Evolutionary conservation across 2,888 invertebrate genomes (phyloP), one percentile per base, ranked within the genome.

Genomic region (Argyra leucocephala): DNA sequence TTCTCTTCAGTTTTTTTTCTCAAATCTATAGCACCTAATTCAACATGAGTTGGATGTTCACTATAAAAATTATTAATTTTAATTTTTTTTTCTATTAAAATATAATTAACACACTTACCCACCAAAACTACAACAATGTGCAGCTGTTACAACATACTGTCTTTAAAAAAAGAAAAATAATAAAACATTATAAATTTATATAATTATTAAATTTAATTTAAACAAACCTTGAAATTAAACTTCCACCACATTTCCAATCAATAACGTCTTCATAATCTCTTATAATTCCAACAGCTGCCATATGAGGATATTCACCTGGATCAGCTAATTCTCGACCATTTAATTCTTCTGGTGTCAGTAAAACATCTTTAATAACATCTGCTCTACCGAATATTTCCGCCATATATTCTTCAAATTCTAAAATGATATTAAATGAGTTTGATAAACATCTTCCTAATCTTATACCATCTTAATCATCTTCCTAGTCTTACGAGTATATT

Each of bases 21-120:
- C 0, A 75, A 67, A 66, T 74, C 74, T 9, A 73, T 69, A 57
- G 74, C 76, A 15, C 75, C 76, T 7, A 73, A 57, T 5, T 73
- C 71, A 24, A 73, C 74, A 1, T 67, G 64, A 26, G 64, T 64
- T 63, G 71, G 31, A 57, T 69, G 24, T 65, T 70, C 31, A 57
- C 61, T 65, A n/a, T 3, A 48, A 18, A 12, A 37, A 37, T 37
- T 15, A 37, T 37, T 15, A 37, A 6, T 9, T 37, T 10, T 37
- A 26, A 26, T 26, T 6, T 26, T 26, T 26, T 26, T 26, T 4
- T 6, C 4, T 26, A 4, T 26, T 26, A n/a, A n/a, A n/a, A n/a
- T n/a, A 26, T 26, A 26, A 6, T 26, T 9, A 26, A 6, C 9
- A 9, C 4, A 48, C 48, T 22, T 58, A 58, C 58, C 58, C 69